Conservation (phyloP, 2,888 invertebrate species). For the Gasteruption jaculator region DNA sequence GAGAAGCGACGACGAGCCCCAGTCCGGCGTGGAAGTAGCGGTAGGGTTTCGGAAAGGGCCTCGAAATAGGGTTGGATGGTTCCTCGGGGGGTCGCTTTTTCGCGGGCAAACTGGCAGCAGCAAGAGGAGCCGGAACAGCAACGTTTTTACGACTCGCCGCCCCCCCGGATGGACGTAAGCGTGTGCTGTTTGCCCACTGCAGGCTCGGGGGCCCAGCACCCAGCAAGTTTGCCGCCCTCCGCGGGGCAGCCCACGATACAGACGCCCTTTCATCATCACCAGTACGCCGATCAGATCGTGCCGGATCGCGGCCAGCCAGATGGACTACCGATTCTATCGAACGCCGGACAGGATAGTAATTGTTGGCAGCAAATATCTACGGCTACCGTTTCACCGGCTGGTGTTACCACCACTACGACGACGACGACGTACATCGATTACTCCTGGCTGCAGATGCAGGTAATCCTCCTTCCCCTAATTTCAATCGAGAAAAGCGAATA, state of each 20-base stretch:
- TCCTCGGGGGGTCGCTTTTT: constrained; percentile 43
- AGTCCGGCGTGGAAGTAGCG: constrained; percentile 2
- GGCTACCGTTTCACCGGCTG: constrained; percentile 25
- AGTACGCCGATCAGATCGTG: constrained; percentile 50
- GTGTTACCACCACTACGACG: constrained; percentile 31
- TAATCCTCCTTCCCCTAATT: constrained; percentile 25
- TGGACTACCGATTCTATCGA: constrained; percentile 38
- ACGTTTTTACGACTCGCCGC: constrained; percentile 47
- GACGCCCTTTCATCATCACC: constrained; percentile 38
- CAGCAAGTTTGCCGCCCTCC: constrained; percentile 33
- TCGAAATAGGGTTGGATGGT: constrained; percentile 49
- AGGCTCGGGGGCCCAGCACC: constrained; percentile 48
- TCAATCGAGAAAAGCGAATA: constrained; percentile 17
- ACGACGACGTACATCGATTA: constrained; percentile 48
- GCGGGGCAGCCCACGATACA: constrained; percentile 38
- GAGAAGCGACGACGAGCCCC: not conserved
- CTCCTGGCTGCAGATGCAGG: constrained; percentile 50
- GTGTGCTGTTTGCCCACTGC: constrained; percentile 48
- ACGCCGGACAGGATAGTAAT: constrained; percentile 37
- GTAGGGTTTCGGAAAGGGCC: too few species aligned
- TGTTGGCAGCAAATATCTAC: constrained; percentile 40
- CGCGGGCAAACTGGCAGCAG: constrained; percentile 42
- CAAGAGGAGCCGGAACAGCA: constrained; percentile 39
- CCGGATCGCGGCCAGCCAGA: constrained; percentile 46
- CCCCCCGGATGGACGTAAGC: constrained; percentile 50